Percentiles rank a stretch among this genome's conserved stretches.
Conservation (phyloP, 2,113 vertebrate species). For the Neolamprologus hecqui region DNA sequence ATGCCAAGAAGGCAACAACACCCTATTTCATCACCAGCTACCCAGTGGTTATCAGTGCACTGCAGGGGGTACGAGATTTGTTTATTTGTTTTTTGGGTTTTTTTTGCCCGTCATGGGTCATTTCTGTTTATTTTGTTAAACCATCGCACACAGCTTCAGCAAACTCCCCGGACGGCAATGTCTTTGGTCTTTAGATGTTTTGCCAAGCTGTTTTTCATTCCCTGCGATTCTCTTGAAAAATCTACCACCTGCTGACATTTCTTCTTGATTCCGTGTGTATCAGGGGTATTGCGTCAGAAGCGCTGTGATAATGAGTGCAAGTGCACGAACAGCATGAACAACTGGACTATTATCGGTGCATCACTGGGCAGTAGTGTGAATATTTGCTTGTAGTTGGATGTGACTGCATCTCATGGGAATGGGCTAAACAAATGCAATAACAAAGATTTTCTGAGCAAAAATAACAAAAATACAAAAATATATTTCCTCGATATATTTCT, state of each 20-base stretch:
- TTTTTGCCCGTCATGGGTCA: not conserved
- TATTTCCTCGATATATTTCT: not conserved
- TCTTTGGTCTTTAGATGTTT: not conserved
- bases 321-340: not conserved
- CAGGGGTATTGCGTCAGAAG: not conserved
- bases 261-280: not conserved
- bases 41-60: not conserved
- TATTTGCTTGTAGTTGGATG: not conserved
- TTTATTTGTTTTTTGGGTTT: rapidly evolving
- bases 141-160: not conserved
- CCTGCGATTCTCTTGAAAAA: not conserved
- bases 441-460: not conserved
- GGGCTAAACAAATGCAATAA: not conserved
- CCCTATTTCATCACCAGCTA: not conserved
- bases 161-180: not conserved
- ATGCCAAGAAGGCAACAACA: not conserved
- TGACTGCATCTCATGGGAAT: not conserved
- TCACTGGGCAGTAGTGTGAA: not conserved
- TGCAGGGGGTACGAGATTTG: not conserved
- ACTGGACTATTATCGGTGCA: not conserved
- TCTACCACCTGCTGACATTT: not conserved
- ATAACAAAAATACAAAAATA: not conserved
- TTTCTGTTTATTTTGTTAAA: not conserved
- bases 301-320: not conserved
- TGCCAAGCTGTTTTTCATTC: not conserved